Conservation (phyloP, 2,888 invertebrate species). For the Phengaris arion region DNA sequence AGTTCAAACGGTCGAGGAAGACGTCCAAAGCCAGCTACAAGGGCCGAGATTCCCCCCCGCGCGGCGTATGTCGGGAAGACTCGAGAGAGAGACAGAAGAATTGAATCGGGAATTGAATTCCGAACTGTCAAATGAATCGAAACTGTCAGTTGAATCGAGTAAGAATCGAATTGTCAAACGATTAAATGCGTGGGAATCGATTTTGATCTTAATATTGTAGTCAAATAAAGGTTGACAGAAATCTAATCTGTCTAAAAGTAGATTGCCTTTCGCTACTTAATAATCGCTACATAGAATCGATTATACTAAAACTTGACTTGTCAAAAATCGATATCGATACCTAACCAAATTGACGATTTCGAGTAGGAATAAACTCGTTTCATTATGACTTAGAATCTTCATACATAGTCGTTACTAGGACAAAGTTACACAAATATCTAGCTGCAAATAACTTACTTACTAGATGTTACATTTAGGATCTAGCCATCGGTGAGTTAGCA, state of each 20-base stretch:
- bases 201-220: neutral
- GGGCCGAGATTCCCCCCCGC: conserved; percentile 70
- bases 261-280: neutral
- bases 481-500: neutral
- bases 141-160: conserved; percentile 2
- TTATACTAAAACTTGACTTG: neutral
- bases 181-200: neutral
- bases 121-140: conserved; percentile 16
- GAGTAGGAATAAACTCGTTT: neutral
- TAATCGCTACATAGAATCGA: neutral
- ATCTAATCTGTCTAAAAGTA: neutral
- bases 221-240: neutral
- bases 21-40: conserved; percentile 66
- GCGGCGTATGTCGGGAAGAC: conserved; percentile 67
- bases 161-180: neutral
- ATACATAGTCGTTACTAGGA: neutral
- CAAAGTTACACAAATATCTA: neutral
- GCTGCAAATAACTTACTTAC: neutral
- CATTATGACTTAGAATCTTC: neutral
- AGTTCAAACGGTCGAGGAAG: conserved; percentile 82
- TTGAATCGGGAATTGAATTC: conserved; percentile 46
- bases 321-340: neutral
- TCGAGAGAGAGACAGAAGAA: conserved; percentile 73
- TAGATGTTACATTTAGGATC: neutral
- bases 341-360: neutral